Base-by-base conservation (phyloP, 2,888 invertebrate genomes). In the Aradus depressus region DNA sequence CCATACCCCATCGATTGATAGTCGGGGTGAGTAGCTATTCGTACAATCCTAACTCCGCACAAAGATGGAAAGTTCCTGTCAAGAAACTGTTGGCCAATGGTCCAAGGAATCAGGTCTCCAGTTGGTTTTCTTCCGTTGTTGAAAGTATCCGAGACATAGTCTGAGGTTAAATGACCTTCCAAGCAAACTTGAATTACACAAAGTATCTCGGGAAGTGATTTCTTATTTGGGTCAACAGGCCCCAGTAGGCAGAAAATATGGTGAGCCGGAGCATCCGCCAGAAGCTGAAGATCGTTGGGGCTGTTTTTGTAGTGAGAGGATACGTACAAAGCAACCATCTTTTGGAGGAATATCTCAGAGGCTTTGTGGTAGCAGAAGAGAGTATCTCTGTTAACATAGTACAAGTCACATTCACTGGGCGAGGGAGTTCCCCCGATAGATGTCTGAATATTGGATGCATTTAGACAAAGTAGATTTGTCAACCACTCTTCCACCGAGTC, bases 261-360 rank as follows among this genome's bases (percentile, higher is more conserved):
- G 71, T 99, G 98, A 1, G 95, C 95, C 0, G 98, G 97, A 14
- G 98, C 97, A 70, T 99, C 98, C 12, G 96, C 92, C 72, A 99
- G 77, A 77, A 98, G 82, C 72, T 98, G 97, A 35, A 98, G 74
- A 72, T 99, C 98, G 70, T 99, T 96, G 0, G 98, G 98, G 51
- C 89, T 89, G 72, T 98, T 99, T 81, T 97, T 98, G 67, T 99
- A 98, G 72, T 98, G 98, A 4, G 97, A 96, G 0, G 98, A 81
- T 0, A 97, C 97, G 66, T 92, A 96, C 37, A 99, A 80, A 12
- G 91, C 79, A 59, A 98, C 90, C 8, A 99, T 67, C 53, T 89
- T 74, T 62, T 96, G 93, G 8, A 99, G 72, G 68, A 99, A 97
- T 2, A 81, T 77, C 68, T 91, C 91, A 0, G 90, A 87, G 0